Percentiles rank a stretch among this genome's conserved stretches.
Conservation (phyloP, 2,888 invertebrate species). For the Erebia palarica region DNA sequence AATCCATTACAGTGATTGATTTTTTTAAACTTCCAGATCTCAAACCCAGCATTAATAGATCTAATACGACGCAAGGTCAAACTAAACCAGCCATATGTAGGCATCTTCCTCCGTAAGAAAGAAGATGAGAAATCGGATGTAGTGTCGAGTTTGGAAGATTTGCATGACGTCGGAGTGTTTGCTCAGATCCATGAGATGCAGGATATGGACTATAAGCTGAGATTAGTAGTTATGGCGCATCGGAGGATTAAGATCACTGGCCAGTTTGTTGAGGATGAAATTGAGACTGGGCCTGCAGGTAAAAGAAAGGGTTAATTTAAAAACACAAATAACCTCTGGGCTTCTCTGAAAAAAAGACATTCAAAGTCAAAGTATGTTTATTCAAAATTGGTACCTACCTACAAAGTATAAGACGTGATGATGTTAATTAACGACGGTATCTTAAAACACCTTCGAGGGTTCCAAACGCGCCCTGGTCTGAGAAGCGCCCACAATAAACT, state of each 20-base stretch:
- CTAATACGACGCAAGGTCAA: constrained; percentile 96
- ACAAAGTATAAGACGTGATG: no score
- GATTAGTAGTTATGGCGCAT: constrained; percentile 97
- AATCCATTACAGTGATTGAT: background rate
- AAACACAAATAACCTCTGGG: no score
- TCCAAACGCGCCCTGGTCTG: no score
- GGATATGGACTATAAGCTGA: constrained; percentile 94
- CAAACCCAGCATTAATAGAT: constrained; percentile 93
- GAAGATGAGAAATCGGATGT: constrained; percentile 94
- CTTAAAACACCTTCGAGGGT: no score
- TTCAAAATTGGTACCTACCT: no score
- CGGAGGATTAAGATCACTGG: constrained; percentile 91
- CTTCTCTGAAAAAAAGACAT: no score
- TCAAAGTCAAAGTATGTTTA: no score
- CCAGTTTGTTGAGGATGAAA: constrained; percentile 89
- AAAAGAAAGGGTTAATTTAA: constrained; percentile 35
- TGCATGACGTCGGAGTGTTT: constrained; percentile 96
- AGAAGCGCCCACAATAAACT: no score
- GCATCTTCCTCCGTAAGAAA: constrained; percentile 96
- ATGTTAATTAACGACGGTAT: no score
- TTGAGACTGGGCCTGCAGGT: constrained; percentile 83
- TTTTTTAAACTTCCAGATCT: constrained; percentile 82
- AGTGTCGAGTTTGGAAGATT: constrained; percentile 91
- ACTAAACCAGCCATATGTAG: constrained; percentile 98
- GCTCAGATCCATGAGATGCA: constrained; percentile 99